Base-by-base conservation (phyloP, 2,888 invertebrate species). In the Habrosyne pyritoides region DNA sequence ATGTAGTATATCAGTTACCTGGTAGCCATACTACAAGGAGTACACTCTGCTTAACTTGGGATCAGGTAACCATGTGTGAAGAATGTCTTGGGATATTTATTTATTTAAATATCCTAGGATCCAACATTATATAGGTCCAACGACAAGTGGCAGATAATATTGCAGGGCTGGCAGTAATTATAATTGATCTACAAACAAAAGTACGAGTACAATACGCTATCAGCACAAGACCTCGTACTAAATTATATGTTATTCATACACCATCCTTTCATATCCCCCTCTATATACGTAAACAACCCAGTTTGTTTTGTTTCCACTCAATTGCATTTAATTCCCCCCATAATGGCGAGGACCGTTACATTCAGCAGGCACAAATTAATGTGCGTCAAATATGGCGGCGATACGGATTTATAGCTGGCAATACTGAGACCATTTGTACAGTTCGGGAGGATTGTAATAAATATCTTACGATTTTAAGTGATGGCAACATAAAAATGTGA, bases 311-410 rank as follows among this genome's bases (percentile, higher is more conserved):
- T 28, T 24, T 26, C 28, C 50, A 28, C 28, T 30, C 50, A 50
- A 50, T 28, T 28, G 18, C 50, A 28, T 50, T 50, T 50, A 50
- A 50, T 50, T 50, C 24, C 50, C 50, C 14, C 18, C 28, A 28
- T 18, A 50, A 50, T 21, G 10, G 7, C n/a, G 24, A 14, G 26
- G 14, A 24, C 26, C 24, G 14, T 49, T 49, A 50, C 18, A 14
- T 18, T 18, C 50, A 50, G 50, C 50, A 50, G 50, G 28, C 42
- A 42, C 42, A 42, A 50, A 50, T 50, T 50, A 50, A 50, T 50
- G 50, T 50, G 28, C 50, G 28, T 28, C 50, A 50, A 50, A 50
- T 28, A 50, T 50, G 14, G 50, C 49, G 49, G 26, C 50, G 26
- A 49, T 21, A 30, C 28, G 28, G 50, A 50, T 50, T 50, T 50